These are phyloP conservation scores for Charaxes varanes DNA, from an alignment of 1,140 invertebrate genomes.

Conservation along the genomic window DNA sequence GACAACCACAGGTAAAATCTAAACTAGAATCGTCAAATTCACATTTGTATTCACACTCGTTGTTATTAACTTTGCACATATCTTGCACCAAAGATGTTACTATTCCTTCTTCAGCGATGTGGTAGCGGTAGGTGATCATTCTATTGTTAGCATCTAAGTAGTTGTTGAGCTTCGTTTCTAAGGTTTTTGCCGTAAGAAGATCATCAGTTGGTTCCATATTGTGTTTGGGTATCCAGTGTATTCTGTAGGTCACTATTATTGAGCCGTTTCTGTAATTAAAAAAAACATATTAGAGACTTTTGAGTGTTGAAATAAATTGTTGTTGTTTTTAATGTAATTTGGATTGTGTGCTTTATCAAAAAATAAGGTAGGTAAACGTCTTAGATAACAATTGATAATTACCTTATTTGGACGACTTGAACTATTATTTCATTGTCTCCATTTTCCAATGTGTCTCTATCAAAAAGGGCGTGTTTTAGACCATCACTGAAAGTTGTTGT, in stretches of 20 bases:
- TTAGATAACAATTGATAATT: constrained; percentile 8
- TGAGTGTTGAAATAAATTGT: too few relatives aligned
- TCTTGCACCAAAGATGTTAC: constrained; percentile 76
- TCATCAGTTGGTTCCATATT: constrained; percentile 66
- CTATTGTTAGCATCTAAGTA: constrained; percentile 69
- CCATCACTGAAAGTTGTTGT: constrained; percentile 62
- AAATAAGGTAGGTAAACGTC: constrained; percentile 1
- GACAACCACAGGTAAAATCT: constrained; percentile 83
- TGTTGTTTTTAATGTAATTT: too few relatives aligned
- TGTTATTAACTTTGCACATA: constrained; percentile 83
- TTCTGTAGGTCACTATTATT: constrained; percentile 77
- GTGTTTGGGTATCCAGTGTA: constrained; percentile 77
- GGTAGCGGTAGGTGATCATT: constrained; percentile 74
- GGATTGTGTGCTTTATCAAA: background rate
- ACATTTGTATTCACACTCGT: constrained; percentile 85
- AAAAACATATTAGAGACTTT: constrained; percentile 6
- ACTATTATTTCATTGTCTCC: constrained; percentile 73
- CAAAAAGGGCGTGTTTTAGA: constrained; percentile 75
- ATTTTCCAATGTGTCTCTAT: constrained; percentile 67
- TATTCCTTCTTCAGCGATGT: constrained; percentile 69
- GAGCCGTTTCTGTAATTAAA: constrained; percentile 76
- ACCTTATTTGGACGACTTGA: constrained; percentile 79
- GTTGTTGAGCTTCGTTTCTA: constrained; percentile 68
- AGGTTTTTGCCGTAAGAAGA: constrained; percentile 64
- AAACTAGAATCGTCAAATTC: constrained; percentile 78